phyloP scores from a whole-genome alignment of 2,888 invertebrate species.

The Gastrophysa polygoni region DNA sequence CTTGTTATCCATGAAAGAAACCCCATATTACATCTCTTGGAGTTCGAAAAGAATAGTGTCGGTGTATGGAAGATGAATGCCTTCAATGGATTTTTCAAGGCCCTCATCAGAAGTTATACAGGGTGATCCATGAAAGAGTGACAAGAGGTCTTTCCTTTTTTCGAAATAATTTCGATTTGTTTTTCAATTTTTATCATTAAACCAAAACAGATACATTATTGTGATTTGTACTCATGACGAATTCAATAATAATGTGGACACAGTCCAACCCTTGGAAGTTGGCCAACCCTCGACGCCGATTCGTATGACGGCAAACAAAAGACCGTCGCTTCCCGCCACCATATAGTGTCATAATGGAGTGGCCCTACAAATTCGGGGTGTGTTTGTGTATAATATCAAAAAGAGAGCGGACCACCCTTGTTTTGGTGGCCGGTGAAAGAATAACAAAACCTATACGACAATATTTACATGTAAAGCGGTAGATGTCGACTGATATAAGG shows the following conservation, averaged over 20 bases:
- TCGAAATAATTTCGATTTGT: too few species aligned
- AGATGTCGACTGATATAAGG: neutral
- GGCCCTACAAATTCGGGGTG: constrained; percentile 41
- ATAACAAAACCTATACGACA: constrained; percentile 23
- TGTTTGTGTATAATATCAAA: constrained; percentile 39
- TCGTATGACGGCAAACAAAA: constrained; percentile 23
- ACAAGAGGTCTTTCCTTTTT: too few species aligned
- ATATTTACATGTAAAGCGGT: neutral
- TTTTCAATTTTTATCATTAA: too few species aligned
- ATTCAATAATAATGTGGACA: neutral
- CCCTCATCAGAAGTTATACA: too few species aligned
- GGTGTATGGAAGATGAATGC: too few species aligned
- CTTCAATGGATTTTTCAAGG: too few species aligned
- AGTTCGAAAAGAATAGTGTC: too few species aligned
- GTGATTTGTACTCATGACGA: too few species aligned
- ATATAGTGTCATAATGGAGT: constrained; percentile 37
- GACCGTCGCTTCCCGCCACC: constrained; percentile 33
- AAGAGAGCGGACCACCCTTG: constrained; percentile 48
- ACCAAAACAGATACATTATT: too few species aligned
- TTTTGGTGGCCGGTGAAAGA: constrained; percentile 29
- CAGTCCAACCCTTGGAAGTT: neutral
- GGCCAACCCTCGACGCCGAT: neutral
- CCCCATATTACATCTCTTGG: too few species aligned
- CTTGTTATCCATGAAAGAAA: too few species aligned
- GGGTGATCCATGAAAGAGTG: too few species aligned